Base-by-base conservation (phyloP, 2,797 vertebrate species). In the Atherinosoma microstoma region DNA sequence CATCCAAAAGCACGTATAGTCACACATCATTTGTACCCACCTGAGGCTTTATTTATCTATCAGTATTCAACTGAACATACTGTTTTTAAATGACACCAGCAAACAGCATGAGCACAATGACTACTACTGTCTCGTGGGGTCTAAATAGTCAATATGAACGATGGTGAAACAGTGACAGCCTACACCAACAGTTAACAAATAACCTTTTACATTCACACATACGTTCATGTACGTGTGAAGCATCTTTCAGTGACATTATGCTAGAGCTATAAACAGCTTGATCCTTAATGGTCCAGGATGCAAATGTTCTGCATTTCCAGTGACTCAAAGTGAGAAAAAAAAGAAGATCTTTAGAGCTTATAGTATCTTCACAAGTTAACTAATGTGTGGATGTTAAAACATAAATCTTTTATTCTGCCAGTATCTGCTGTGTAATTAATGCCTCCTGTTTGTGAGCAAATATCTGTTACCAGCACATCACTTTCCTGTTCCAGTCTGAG, bases 121-220 rank as follows among this genome's bases (percentile, higher is more conserved):
- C 65, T n/a, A 6, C 58, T 2, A 57, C 62, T 56, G 51, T 77
- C 82, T 63, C 73, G 12, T 58, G 77, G 69, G 81, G 45, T 66
- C 73, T 49, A 40, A 82, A 64, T 76, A 62, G 78, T 78, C 68
- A 78, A 60, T 51, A 64, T 67, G 60, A 77, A 36, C 62, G 58
- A 72, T 65, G 42, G 64, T 61, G 49, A 78, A 64, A 67, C 45
- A 45, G 63, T 63, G 73, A 53, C 64, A 66, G 32, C 64, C 65
- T 62, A 27, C 58, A 78, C 71, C 59, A 79, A 69, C 70, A 67
- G 76, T 83, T 75, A 79, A 75, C 75, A 82, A 64, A 73, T 69
- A 80, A 79, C 82, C 65, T 74, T 84, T 76, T 64, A 18, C 42
- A 45, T 45, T 45, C 18, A 45, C 42, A 18, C 16, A 45, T 38